Base-by-base conservation (phyloP, 1,140 invertebrate genomes). In the Procambarus virginalis region DNA sequence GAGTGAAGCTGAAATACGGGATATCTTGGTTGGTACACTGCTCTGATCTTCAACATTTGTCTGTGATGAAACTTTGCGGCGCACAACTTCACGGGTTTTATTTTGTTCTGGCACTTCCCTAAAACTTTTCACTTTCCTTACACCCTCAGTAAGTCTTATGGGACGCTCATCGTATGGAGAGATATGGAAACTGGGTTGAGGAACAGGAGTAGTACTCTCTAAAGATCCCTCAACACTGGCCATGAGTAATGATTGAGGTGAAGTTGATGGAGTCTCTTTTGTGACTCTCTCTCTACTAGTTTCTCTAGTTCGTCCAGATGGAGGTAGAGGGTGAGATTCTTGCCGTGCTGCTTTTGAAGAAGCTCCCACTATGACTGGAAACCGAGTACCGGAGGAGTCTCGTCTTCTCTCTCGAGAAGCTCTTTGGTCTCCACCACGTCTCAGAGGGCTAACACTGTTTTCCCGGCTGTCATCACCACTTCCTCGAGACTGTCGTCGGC, bases 121-220 rank as follows among this genome's bases (percentile, higher is more conserved):
- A 87, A 91, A 91, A 49, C 91, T 91, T 70, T 91, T 91, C 8
- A 77, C 87, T 76, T 91, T 91, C 78, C 88, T 89, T 34, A 91
- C 87, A 58, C 80, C 86, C 34, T 77, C 82, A 49, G n/a, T 9
- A 17, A 75, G 60, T 85, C 64, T 73, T 20, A 81, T 78, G n/a
- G 77, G 83, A 73, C 83, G 91, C 9, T 89, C 90, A 20, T 86
- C 90, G 34, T 82, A 86, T 48, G 75, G 45, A 17, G 84, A 64
- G 20, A 78, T 79, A 45, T 55, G 84, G 51, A 86, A 77, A 12
- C n/a, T 46, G 17, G 75, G 8, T 14, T 78, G 73, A 55, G 20
- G 84, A 20, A 49, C 73, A 64, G 76, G 17, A 20, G 34, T 3
- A n/a, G 76, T 68, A 34, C 78, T 79, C 51, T 89, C 83, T 17